Base-by-base conservation (phyloP, 2,113 vertebrate genomes). In the Cromileptes altivelis region DNA sequence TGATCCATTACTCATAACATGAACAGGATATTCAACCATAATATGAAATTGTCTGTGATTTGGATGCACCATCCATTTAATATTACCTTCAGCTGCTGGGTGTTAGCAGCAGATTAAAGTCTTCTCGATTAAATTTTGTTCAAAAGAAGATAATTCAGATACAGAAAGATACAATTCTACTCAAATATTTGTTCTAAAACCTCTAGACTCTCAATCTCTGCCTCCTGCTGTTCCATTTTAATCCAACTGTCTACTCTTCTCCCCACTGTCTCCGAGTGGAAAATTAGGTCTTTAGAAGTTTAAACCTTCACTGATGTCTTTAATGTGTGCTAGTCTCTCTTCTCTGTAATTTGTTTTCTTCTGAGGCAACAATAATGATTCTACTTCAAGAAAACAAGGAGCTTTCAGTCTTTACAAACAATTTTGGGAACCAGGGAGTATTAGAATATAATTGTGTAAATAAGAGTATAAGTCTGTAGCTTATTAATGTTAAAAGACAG, bases 151-250 rank as follows among this genome's bases (percentile, higher is more conserved):
- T n/a, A 25, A 21, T 70, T 25, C 23, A 33, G 9, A 42, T n/a
- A 30, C 53, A 57, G 2, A 78, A 77, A 68, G 6, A 78, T 17
- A 58, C 65, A 53, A 70, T 74, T 2, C 52, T 21, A 30, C 9
- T 18, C 4, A 73, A 69, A 72, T 23, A 57, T 13, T 27, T 74
- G n/a, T 82, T 53, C 17, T 67, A 50, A 82, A 75, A 55, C 2
- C 30, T 60, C 33, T 13, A 37, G 0, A 78, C 69, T 84, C 42
- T 75, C 3, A 75, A 53, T 60, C 27, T 37, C 9, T 50, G 5
- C n/a, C 23, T 72, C 52, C 62, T 77, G 12, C 21, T 33, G 47
- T 56, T 76, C 30, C 33, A 77, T 62, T 61, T 86, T 19, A 67
- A 49, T 75, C 49, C 27, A 70, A 8, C 19, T 19, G 14, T 61